Percentiles rank a stretch among this genome's conserved stretches.
These are phyloP conservation scores for Callinectes sapidus DNA, from an alignment of 2,888 invertebrate species.

Conservation along the genomic window DNA sequence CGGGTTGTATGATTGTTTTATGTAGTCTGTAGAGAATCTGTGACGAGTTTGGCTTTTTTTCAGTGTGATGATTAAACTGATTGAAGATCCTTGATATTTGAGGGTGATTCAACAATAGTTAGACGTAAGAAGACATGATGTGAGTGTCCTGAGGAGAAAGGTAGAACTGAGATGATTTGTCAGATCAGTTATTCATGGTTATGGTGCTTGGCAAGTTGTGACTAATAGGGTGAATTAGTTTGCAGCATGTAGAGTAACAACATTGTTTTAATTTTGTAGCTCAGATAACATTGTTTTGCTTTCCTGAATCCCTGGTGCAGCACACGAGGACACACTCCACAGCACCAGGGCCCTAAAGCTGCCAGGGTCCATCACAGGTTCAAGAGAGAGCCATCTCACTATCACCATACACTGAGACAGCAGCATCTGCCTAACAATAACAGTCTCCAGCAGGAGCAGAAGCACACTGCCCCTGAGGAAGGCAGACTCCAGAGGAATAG, in stretches of 20 bases:
- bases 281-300: conserved; percentile 15
- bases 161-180: not conserved
- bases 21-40: not conserved
- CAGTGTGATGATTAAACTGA: not conserved
- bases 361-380: conserved; percentile 3
- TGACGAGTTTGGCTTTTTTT: not conserved
- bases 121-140: not conserved
- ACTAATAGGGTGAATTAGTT: not conserved
- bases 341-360: not conserved
- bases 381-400: not conserved
- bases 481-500: not conserved
- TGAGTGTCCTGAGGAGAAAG: not conserved
- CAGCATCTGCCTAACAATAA: conserved; percentile 14
- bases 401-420: not conserved
- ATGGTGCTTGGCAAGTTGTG: not conserved
- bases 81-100: not conserved
- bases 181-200: not conserved
- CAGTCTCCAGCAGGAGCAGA: conserved; percentile 8
- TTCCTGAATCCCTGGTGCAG: not conserved
- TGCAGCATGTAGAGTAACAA: not conserved
- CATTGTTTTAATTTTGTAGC: not conserved
- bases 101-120: not conserved
- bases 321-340: conserved; percentile 2
- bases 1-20: not conserved
- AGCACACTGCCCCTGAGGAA: not conserved